These are phyloP conservation scores for Harpagus bidentatus DNA, from an alignment of 2,113 vertebrate species.

Conservation along the genomic window DNA sequence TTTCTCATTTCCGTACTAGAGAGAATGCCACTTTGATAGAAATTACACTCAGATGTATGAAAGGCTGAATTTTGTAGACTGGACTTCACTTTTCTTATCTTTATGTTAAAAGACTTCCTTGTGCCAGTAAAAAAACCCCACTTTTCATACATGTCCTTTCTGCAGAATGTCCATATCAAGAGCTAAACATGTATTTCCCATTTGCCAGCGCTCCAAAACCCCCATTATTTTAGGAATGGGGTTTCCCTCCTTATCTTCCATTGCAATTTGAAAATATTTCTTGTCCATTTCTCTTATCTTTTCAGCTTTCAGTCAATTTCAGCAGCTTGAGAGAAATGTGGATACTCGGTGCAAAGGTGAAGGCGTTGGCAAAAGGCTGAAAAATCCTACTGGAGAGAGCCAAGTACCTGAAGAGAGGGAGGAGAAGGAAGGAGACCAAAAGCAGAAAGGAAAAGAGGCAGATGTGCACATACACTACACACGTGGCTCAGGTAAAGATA, in stretches of 20 bases:
- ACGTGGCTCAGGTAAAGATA: neutral
- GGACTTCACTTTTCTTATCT: neutral
- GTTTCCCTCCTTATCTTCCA: neutral
- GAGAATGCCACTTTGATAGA: neutral
- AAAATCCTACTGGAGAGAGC: neutral
- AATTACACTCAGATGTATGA: neutral
- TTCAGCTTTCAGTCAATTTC: slow-evolving; percentile 1
- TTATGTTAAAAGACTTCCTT: neutral
- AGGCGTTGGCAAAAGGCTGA: neutral
- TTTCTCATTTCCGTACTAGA: neutral
- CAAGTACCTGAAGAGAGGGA: neutral
- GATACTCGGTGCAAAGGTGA: neutral
- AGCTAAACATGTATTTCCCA: neutral
- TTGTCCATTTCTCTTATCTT: neutral
- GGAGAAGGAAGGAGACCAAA: neutral
- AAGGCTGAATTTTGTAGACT: neutral
- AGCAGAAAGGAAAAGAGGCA: neutral
- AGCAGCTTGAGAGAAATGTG: neutral
- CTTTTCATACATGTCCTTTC: neutral
- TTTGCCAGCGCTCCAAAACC: neutral
- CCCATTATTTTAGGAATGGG: neutral
- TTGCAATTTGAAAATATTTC: neutral
- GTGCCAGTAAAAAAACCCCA: neutral
- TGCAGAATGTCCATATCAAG: neutral
- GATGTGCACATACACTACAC: neutral